Percentiles rank a stretch among this genome's conserved stretches.
phyloP scores from a whole-genome alignment of 2,797 vertebrate species.

The Acestrorhynchus altus region DNA sequence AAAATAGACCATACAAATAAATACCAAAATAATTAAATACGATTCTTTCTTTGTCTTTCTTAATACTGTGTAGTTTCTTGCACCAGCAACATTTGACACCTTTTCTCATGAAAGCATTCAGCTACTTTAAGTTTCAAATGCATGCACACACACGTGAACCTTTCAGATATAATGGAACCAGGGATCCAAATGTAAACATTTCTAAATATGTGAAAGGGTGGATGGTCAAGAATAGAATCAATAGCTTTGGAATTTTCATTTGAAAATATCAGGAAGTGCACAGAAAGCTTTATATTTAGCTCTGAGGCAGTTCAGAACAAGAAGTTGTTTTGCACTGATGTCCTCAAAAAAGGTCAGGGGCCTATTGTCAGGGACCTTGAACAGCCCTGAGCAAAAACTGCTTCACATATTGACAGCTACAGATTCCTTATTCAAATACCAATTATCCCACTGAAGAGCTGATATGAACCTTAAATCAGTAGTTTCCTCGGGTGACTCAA shows the following conservation, averaged over 20 bases:
- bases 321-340: neutral
- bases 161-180: neutral
- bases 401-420: neutral
- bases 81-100: no score
- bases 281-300: neutral
- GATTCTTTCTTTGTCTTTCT: no score
- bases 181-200: neutral
- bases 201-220: neutral
- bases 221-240: neutral
- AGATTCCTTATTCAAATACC: constrained; percentile 10
- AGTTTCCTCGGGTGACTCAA: constrained; percentile 20
- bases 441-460: neutral
- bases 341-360: neutral
- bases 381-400: neutral
- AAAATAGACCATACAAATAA: no score
- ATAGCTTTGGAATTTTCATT: neutral
- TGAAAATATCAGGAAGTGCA: neutral
- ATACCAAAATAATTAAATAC: no score
- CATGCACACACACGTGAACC: no score
- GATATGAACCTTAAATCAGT: constrained; percentile 1
- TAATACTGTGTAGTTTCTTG: neutral
- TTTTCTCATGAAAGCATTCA: no score
- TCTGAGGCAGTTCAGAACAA: neutral
- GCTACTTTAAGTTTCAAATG: neutral
- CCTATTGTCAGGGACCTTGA: neutral